Evolutionary conservation across 2,888 invertebrate genomes (phyloP), one percentile per base, ranked within the genome.

Genomic region (Pharmacophagus antenor): DNA sequence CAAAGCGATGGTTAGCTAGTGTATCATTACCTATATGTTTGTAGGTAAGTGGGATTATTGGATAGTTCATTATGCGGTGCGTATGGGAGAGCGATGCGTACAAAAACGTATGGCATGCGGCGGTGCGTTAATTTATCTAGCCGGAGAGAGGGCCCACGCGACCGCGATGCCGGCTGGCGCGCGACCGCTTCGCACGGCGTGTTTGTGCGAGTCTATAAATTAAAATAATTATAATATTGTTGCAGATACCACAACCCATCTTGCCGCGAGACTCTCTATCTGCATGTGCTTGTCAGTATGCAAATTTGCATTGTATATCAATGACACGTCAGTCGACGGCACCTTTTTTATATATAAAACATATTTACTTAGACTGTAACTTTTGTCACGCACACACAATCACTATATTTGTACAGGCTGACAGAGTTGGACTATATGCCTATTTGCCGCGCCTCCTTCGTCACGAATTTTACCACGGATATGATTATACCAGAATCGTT

Each of bases 151-250:
- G 62, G 64, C 65, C 63, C 63, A 37, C 51, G 65, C 76, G 85
- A 67, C 87, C 87, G 83, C 79, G 74, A 85, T 88, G 80, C 56
- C 77, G 81, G 82, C 62, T 76, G 77, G 72, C 74, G 86, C 86
- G 87, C 75, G 76, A 84, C 85, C 70, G 65, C 61, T 61, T 65
- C 62, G 58, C 56, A 56, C 59, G 47, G 53, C 49, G 49, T 50
- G 22, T 59, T 37, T 46, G 48, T 53, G n/a, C n/a, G 18, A 42
- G 37, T 20, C 25, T 42, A 41, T 46, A 60, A 49, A 60, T 46
- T 56, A 56, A 41, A 56, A 31, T 56, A 56, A 56, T 56, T 49
- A 53, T 57, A 48, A 50, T 57, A 8, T 44, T 44, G 2, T n/a
- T n/a, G n/a, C n/a, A n/a, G n/a, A n/a, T n/a, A n/a, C n/a, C n/a